Base-by-base conservation (phyloP, 2,888 invertebrate species). In the Timema cristinae region DNA sequence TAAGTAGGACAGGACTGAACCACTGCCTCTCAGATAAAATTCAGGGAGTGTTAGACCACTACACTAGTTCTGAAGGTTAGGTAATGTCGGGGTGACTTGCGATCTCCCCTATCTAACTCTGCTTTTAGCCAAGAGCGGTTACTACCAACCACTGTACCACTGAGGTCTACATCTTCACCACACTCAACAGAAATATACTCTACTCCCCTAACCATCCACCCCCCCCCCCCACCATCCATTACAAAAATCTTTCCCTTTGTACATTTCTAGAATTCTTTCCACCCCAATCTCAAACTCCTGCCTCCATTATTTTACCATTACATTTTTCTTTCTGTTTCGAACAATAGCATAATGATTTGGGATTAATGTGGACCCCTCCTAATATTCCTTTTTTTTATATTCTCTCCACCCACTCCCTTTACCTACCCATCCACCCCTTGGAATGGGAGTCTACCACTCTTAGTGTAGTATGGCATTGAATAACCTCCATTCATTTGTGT, bases 281-380 rank as follows among this genome's bases (percentile, higher is more conserved):
- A 52, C 66, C 69, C 52, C 70, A 61, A 52, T 67, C 70, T 52
- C 69, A 69, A 71, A 71, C 67, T 61, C 69, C 54, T 70, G 59
- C 59, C 50, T 49, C 72, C 70, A 73, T 73, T 70, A 69, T 71
- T 71, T 71, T 71, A 71, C 71, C 72, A 69, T 70, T 69, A 67
- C 63, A 61, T 70, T 72, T 73, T 72, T 69, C 69, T 66, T 72
- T 69, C 69, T 52, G 71, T 68, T 51, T 66, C 68, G 73, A 72
- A 73, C 73, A 73, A 73, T 70, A 67, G 70, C 72, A 63, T 72
- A 73, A 73, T 70, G 73, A 73, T 72, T 70, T 63, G 69, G 73
- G 73, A 73, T 73, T 73, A 73, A 73, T 72, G 73, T 67, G 73
- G 67, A 72, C 66, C 32, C 70, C 61, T 67, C 61, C 56, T 71